Conservation (phyloP, 2,888 invertebrate species). For the Lepidochrysops patricia region DNA sequence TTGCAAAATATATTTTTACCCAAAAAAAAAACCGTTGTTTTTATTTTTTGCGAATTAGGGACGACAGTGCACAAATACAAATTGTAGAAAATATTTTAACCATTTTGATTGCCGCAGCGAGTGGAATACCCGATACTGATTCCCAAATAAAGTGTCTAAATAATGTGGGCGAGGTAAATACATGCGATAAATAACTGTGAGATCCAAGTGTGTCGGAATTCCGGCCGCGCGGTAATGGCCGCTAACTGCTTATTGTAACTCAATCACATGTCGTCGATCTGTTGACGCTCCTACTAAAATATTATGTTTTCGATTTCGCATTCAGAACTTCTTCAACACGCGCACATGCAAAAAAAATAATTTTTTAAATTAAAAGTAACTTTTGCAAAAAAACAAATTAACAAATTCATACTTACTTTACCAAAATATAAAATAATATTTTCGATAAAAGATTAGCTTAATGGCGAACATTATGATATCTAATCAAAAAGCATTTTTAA, state of each 20-base stretch:
- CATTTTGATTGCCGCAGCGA: neutral
- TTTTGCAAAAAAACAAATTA: neutral
- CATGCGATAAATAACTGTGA: neutral
- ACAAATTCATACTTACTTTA: neutral
- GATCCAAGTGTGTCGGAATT: neutral
- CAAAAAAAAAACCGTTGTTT: no score
- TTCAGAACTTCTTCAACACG: no score
- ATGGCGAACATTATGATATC: neutral
- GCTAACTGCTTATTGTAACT: slow-evolving; percentile 10
- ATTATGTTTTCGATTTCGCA: neutral
- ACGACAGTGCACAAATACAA: neutral
- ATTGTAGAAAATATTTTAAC: neutral
- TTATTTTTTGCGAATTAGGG: no score
- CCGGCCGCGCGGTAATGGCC: slow-evolving; percentile 3
- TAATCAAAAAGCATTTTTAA: no score
- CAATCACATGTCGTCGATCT: slow-evolving; percentile 1
- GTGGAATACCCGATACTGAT: neutral
- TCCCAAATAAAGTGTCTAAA: slow-evolving; percentile 7
- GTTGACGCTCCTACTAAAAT: neutral
- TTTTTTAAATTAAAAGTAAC: no score
- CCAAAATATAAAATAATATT: neutral
- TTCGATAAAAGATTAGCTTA: neutral
- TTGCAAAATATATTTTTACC: no score
- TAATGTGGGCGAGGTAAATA: slow-evolving; percentile 6
- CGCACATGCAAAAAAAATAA: neutral